Conservation (phyloP, 2,888 invertebrate species). For the Eupithecia abbreviata region DNA sequence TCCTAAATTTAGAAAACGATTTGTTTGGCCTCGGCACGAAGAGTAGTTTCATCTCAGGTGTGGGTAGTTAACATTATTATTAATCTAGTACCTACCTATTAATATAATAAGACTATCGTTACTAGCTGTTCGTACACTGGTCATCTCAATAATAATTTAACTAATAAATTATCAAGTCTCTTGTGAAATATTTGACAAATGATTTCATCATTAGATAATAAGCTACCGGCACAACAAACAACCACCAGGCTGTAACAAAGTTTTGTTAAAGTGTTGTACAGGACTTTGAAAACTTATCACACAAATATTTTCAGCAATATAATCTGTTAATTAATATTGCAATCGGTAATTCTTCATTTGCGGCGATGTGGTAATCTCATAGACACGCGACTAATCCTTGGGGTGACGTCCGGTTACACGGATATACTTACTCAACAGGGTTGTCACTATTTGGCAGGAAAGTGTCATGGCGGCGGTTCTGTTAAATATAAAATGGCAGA, state of each 20-base stretch:
- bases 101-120: no score
- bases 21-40: background rate
- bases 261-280: no score
- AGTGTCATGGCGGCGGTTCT: background rate
- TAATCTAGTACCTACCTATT: no score
- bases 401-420: slow-evolving; percentile 80
- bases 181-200: no score
- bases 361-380: slow-evolving; percentile 82
- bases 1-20: background rate
- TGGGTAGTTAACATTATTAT: no score
- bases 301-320: background rate
- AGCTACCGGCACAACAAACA: no score
- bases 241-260: no score
- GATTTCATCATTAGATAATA: no score
- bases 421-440: slow-evolving; percentile 64
- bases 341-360: slow-evolving; percentile 82
- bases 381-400: slow-evolving; percentile 81
- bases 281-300: background rate
- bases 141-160: no score
- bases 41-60: background rate
- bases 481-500: no score
- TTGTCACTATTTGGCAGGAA: slow-evolving; percentile 49
- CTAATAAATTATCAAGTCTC: no score
- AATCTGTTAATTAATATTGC: slow-evolving; percentile 60
- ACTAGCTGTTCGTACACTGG: no score